These are phyloP conservation scores for Conus ventricosus DNA, from an alignment of 1,140 invertebrate genomes.

Conservation along the genomic window DNA sequence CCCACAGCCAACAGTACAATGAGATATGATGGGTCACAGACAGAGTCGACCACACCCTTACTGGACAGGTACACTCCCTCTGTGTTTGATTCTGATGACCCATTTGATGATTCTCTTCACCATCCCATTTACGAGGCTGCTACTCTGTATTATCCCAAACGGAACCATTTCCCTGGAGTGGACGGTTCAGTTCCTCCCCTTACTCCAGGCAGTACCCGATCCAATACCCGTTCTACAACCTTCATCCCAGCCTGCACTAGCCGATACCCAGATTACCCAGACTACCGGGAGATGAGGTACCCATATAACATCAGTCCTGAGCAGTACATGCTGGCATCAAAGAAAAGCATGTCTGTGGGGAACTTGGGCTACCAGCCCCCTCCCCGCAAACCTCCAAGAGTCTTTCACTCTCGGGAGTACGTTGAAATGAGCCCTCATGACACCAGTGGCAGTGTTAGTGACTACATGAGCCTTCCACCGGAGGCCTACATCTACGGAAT, in stretches of 20 bases:
- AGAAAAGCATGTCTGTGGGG: conserved; percentile 61
- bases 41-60: conserved; percentile 61
- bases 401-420: conserved; percentile 56
- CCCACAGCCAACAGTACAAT: conserved; percentile 41
- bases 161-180: conserved; percentile 33
- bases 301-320: conserved; percentile 37
- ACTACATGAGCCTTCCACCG: conserved; percentile 44
- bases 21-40: conserved; percentile 56
- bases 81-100: conserved; percentile 58
- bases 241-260: conserved; percentile 26
- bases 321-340: conserved; percentile 36
- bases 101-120: conserved; percentile 48
- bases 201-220: conserved; percentile 43
- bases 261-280: conserved; percentile 39
- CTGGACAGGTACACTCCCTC: conserved; percentile 58
- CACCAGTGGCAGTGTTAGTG: conserved; percentile 39
- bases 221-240: conserved; percentile 26
- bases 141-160: conserved; percentile 40
- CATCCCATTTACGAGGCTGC: conserved; percentile 44
- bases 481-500: conserved; percentile 43
- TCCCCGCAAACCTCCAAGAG: conserved; percentile 60
- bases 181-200: conserved; percentile 41
- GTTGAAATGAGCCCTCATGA: conserved; percentile 53
- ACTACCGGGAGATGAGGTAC: conserved; percentile 46
- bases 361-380: conserved; percentile 52